phyloP scores from a whole-genome alignment of 2,113 vertebrate genomes.

The Ptilorrhoa leucosticta region DNA sequence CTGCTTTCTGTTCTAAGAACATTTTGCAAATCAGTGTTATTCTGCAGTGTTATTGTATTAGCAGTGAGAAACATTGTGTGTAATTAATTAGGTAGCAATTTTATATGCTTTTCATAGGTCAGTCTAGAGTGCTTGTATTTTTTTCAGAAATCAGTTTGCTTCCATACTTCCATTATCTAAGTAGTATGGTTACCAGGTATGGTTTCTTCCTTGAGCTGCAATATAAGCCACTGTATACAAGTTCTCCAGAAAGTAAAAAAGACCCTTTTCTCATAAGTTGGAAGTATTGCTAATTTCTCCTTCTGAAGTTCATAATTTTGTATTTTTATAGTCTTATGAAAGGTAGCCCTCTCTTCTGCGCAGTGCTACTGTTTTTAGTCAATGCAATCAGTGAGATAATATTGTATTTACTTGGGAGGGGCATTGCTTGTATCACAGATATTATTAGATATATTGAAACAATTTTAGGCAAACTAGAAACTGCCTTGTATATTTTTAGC shows the following conservation, averaged over 20 bases:
- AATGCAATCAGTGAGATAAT: neutral
- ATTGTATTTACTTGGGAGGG: neutral
- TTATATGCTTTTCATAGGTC: neutral
- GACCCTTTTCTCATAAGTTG: neutral
- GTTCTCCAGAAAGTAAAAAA: neutral
- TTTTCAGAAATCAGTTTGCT: neutral
- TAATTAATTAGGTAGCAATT: neutral
- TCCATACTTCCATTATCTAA: neutral
- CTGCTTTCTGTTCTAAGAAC: neutral
- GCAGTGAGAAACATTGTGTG: neutral
- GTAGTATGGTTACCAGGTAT: neutral
- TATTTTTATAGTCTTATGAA: neutral
- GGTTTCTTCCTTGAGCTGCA: neutral
- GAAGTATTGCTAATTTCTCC: neutral
- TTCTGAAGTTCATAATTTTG: neutral
- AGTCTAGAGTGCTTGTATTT: neutral
- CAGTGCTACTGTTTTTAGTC: neutral
- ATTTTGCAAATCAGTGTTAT: constrained; percentile 9
- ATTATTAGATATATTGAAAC: neutral
- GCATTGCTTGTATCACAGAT: neutral
- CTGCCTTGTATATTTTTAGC: neutral
- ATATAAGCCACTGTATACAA: neutral
- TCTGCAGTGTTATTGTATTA: neutral
- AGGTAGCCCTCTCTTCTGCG: neutral
- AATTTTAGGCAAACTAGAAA: neutral